Conservation (phyloP, 2,888 invertebrate genomes). For the Lycophotia porphyrea region DNA sequence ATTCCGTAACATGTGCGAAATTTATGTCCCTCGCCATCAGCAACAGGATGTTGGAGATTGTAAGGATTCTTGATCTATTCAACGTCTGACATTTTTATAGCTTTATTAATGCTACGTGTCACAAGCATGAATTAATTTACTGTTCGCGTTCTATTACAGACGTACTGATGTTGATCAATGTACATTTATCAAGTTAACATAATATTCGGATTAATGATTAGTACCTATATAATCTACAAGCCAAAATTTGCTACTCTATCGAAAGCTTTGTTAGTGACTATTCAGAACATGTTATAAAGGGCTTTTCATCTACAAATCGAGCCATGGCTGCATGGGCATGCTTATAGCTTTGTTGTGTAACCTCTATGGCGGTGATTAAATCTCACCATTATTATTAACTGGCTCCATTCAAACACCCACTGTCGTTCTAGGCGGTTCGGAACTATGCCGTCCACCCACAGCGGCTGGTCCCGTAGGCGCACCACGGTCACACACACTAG, state of each 20-base stretch:
- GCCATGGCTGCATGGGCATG: constrained; percentile 86
- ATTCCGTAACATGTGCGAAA: constrained; percentile 86
- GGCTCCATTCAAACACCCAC: constrained; percentile 90
- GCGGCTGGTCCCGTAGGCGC: constrained; percentile 89
- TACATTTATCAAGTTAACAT: constrained; percentile 56
- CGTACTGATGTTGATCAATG: constrained; percentile 43
- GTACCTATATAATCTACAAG: constrained; percentile 81
- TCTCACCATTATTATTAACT: constrained; percentile 90
- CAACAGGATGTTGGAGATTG: constrained; percentile 77
- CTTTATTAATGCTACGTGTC: constrained; percentile 48
- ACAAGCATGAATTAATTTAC: constrained; percentile 36
- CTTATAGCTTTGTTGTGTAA: constrained; percentile 88
- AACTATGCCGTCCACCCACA: constrained; percentile 90
- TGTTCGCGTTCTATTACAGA: constrained; percentile 18
- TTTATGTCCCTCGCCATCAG: constrained; percentile 74
- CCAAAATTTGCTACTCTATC: constrained; percentile 74
- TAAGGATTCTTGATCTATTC: constrained; percentile 74
- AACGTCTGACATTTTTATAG: constrained; percentile 49
- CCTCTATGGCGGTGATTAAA: constrained; percentile 89
- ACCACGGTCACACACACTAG: constrained; percentile 88
- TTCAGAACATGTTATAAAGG: constrained; percentile 76
- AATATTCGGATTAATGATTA: constrained; percentile 79
- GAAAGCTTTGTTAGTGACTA: constrained; percentile 86
- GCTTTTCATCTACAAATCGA: constrained; percentile 80
- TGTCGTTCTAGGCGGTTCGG: constrained; percentile 87